Conservation (phyloP, 37 sponge, comb jelly and placozoan species). For the Chondrilla cf. caribensis region DNA sequence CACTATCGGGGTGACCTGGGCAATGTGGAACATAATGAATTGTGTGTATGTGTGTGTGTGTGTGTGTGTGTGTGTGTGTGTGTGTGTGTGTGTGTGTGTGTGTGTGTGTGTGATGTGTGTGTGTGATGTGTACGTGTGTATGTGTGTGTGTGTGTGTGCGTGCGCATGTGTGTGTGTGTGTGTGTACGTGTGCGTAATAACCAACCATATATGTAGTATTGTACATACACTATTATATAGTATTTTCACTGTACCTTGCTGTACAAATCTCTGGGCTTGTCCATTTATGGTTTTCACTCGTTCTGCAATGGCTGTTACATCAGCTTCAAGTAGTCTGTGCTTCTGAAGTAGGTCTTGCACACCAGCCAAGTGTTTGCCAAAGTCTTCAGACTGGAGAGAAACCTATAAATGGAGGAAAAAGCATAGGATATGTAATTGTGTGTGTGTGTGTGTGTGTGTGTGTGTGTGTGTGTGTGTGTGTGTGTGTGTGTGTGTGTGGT, state of each 20-base stretch:
- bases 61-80: neutral
- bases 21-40: neutral
- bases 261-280: conserved; percentile 36
- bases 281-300: conserved; percentile 54
- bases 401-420: conserved; percentile 8
- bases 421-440: too few relatives aligned
- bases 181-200: neutral
- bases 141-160: conserved; percentile 12
- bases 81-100: conserved; percentile 6
- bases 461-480: conserved; percentile 28
- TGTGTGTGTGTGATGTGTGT: conserved; percentile 9
- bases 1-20: conserved; percentile 66
- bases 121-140: neutral
- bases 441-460: conserved; percentile 7
- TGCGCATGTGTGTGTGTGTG: neutral
- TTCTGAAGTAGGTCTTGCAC: conserved; percentile 93
- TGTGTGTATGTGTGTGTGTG: neutral
- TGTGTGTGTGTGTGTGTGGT: conserved; percentile 8
- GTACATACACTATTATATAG: too few relatives aligned
- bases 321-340: conserved; percentile 79
- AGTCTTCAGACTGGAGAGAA: conserved; percentile 80
- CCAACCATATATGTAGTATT: too few relatives aligned
- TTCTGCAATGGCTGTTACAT: conserved; percentile 67
- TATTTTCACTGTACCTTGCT: neutral
- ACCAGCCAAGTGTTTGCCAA: conserved; percentile 88